phyloP scores from a whole-genome alignment of 2,113 vertebrate genomes.

The Podarcis cretensis region DNA sequence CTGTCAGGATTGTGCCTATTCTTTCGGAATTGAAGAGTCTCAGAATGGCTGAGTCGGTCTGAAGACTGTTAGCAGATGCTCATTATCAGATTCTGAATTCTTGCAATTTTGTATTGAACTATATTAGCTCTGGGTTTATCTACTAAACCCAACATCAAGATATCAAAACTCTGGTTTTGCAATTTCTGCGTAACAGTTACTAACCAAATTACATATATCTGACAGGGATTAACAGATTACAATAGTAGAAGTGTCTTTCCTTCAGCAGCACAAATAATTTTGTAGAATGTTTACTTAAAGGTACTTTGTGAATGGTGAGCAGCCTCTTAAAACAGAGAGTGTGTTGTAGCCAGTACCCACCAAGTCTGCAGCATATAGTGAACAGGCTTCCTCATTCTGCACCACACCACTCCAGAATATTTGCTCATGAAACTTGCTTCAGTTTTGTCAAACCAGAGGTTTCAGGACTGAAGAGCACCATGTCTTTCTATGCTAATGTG shows the following conservation, averaged over 20 bases:
- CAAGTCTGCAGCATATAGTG: background rate
- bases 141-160: background rate
- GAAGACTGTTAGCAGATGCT: constrained; percentile 4
- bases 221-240: too few relatives aligned
- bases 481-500: background rate
- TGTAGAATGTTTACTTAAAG: background rate
- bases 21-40: background rate
- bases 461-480: constrained; percentile 10
- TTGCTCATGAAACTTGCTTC: background rate
- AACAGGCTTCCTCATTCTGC: background rate
- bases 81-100: background rate
- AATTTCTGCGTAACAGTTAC: background rate
- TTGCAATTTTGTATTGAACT: background rate
- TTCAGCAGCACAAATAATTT: background rate
- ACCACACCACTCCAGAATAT: background rate
- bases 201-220: background rate
- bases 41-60: background rate
- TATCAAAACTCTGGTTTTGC: background rate
- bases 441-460: constrained; percentile 4
- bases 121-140: background rate
- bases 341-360: background rate
- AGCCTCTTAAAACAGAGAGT: background rate
- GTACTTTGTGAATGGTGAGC: background rate
- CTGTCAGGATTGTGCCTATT: background rate
- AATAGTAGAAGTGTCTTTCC: background rate